Evolutionary conservation across 2,797 vertebrate genomes (phyloP).

Genomic region (Clarias platycephalus): DNA sequence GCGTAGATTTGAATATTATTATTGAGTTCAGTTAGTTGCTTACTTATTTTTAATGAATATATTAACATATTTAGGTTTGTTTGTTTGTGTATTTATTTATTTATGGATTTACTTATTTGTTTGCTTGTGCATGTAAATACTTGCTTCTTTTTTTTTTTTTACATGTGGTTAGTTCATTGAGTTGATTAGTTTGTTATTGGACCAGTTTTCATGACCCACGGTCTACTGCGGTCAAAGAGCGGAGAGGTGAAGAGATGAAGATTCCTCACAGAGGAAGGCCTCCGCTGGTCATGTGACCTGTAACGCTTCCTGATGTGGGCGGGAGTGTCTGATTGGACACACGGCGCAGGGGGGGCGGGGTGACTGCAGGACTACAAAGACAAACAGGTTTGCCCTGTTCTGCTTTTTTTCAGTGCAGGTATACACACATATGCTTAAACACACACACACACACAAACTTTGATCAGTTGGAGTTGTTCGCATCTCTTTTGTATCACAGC

Average conservation of each 20-base stretch:
- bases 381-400: constrained; percentile 47
- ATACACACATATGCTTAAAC: constrained; percentile 9
- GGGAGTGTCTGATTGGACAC: constrained; percentile 41
- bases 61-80: neutral
- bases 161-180: neutral
- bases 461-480: neutral
- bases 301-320: constrained; percentile 33
- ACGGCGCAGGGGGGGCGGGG: constrained; percentile 5
- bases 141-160: neutral
- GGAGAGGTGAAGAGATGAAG: neutral
- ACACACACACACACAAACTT: neutral
- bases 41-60: neutral
- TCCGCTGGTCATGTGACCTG: constrained; percentile 36
- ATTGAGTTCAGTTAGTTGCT: neutral
- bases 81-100: neutral
- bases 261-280: neutral
- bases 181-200: neutral
- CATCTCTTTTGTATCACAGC: neutral
- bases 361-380: constrained; percentile 10
- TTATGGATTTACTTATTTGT: neutral
- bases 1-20: neutral
- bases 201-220: neutral
- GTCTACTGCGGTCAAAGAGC: neutral
- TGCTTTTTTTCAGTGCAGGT: constrained; percentile 27
- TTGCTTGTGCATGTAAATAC: neutral